Conservation (phyloP, 1,140 invertebrate genomes). For the Anthonomus grandis region DNA sequence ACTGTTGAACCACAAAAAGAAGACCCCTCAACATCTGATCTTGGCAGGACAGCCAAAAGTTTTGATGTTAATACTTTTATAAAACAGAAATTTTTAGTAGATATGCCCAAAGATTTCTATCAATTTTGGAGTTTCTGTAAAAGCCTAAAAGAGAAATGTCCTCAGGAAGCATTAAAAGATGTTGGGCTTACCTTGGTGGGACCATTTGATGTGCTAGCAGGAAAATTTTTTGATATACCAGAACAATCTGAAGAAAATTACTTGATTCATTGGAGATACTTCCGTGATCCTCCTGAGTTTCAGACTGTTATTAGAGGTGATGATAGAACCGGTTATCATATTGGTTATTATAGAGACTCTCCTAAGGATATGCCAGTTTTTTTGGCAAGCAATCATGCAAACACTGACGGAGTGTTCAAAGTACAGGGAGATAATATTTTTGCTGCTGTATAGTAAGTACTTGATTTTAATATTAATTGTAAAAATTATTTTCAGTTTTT, state of each 20-base stretch:
- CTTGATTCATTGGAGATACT: slow-evolving; percentile 85
- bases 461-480: background rate
- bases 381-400: slow-evolving; percentile 70
- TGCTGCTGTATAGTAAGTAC: slow-evolving; percentile 73
- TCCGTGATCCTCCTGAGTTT: slow-evolving; percentile 92
- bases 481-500: background rate
- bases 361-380: slow-evolving; percentile 71
- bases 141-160: slow-evolving; percentile 58
- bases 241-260: slow-evolving; percentile 59
- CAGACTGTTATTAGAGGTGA: slow-evolving; percentile 72
- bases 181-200: slow-evolving; percentile 76
- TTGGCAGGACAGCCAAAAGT: slow-evolving; percentile 1
- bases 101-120: slow-evolving; percentile 90
- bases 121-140: slow-evolving; percentile 78
- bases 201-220: slow-evolving; percentile 79
- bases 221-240: slow-evolving; percentile 47
- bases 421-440: slow-evolving; percentile 81
- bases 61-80: slow-evolving; percentile 52
- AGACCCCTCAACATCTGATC: too few relatives aligned
- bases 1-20: too few relatives aligned
- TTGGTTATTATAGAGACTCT: slow-evolving; percentile 87
- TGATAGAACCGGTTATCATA: slow-evolving; percentile 69
- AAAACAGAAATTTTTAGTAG: slow-evolving; percentile 72
- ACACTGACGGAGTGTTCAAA: slow-evolving; percentile 64
- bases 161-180: slow-evolving; percentile 60